phyloP scores from a whole-genome alignment of 2,797 vertebrate species.

The Poeciliopsis presidionis region DNA sequence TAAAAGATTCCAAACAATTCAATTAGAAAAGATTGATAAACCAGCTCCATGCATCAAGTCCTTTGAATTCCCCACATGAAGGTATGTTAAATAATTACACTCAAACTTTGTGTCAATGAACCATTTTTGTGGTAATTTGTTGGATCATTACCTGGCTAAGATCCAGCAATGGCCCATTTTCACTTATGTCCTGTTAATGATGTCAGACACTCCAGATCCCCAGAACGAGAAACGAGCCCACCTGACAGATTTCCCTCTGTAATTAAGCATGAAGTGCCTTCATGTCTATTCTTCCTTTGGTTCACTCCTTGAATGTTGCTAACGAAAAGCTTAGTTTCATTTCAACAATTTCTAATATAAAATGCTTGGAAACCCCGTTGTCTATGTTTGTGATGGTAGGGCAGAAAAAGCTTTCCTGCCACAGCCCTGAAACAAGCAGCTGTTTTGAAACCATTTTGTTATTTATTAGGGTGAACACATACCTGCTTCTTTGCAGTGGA shows the following conservation, averaged over 20 bases:
- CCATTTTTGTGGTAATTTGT: background rate
- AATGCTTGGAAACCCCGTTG: background rate
- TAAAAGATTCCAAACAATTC: background rate
- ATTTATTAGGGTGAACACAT: background rate
- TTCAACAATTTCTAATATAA: background rate
- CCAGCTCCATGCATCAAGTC: background rate
- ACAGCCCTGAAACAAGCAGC: background rate
- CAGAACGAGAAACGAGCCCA: background rate
- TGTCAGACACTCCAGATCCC: background rate
- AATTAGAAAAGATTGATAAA: background rate
- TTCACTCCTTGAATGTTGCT: background rate
- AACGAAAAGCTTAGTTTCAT: background rate
- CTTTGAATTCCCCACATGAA: background rate
- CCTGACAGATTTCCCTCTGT: background rate
- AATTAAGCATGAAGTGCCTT: background rate
- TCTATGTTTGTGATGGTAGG: background rate
- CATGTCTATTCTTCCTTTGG: background rate
- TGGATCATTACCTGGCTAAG: background rate
- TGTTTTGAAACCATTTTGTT: background rate
- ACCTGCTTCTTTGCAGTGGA: background rate
- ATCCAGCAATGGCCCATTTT: background rate
- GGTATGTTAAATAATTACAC: background rate
- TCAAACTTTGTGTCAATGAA: background rate
- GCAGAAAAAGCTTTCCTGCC: background rate
- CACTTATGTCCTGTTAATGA: background rate